Evolutionary conservation across 2,797 vertebrate genomes (phyloP).

Genomic region (Nyctibius grandis): DNA sequence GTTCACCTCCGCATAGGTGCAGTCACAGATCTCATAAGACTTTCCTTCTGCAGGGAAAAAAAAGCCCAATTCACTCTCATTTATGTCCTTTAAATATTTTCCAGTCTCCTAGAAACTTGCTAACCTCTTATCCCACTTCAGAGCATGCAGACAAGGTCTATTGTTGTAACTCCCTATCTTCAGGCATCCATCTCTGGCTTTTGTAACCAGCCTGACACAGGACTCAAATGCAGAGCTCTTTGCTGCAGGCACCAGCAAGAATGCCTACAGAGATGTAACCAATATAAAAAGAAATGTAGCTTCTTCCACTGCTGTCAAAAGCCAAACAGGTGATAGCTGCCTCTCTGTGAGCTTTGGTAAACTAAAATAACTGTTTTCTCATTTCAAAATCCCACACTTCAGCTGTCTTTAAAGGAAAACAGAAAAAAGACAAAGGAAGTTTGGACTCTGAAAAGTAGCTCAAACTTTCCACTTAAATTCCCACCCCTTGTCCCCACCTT

Average conservation of each 20-base stretch:
- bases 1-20: slow-evolving; percentile 74
- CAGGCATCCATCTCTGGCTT: slow-evolving; percentile 75
- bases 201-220: slow-evolving; percentile 73
- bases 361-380: slow-evolving; percentile 76
- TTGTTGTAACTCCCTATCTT: slow-evolving; percentile 79
- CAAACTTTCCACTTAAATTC: not conserved
- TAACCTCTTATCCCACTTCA: slow-evolving; percentile 65
- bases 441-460: not conserved
- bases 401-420: slow-evolving; percentile 60
- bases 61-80: not conserved
- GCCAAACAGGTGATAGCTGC: slow-evolving; percentile 76
- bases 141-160: slow-evolving; percentile 69
- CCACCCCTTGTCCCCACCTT: not conserved
- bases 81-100: not conserved
- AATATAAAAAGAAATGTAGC: slow-evolving; percentile 21
- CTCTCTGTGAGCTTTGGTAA: slow-evolving; percentile 60
- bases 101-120: not conserved
- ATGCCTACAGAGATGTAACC: not conserved
- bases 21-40: slow-evolving; percentile 75
- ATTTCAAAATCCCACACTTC: slow-evolving; percentile 82
- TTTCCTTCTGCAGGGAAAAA: slow-evolving; percentile 56
- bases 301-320: slow-evolving; percentile 76
- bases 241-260: not conserved
- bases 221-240: not conserved
- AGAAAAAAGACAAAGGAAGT: not conserved